These are phyloP conservation scores for Perizoma affinitatum DNA, from an alignment of 2,888 invertebrate species.

Conservation along the genomic window DNA sequence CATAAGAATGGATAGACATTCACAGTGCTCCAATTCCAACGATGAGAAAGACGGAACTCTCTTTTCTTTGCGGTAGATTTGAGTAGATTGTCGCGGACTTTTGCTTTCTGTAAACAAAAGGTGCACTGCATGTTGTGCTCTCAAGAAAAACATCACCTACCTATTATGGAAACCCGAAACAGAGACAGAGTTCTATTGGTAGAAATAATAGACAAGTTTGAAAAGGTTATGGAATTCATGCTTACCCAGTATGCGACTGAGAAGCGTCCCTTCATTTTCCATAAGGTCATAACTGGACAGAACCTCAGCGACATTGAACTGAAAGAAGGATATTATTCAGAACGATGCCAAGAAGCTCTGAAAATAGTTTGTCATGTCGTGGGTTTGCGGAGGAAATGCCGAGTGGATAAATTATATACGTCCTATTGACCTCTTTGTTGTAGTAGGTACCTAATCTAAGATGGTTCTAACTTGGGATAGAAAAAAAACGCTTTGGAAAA, in stretches of 20 bases:
- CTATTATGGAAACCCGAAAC: too few relatives aligned
- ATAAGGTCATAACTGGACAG: slow-evolving; percentile 35
- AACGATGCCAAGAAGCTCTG: too few relatives aligned
- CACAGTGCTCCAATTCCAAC: slow-evolving; percentile 81
- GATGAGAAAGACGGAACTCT: slow-evolving; percentile 74
- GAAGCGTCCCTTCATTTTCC: slow-evolving; percentile 37
- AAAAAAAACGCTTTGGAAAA: too few relatives aligned
- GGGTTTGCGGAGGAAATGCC: too few relatives aligned
- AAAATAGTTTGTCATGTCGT: too few relatives aligned
- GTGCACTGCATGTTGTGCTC: too few relatives aligned
- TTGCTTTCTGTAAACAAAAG: slow-evolving; percentile 31
- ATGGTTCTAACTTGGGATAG: too few relatives aligned
- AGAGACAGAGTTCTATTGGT: too few relatives aligned
- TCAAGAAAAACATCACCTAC: too few relatives aligned
- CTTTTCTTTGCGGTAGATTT: slow-evolving; percentile 41
- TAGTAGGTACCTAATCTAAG: too few relatives aligned
- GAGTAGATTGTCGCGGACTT: slow-evolving; percentile 25
- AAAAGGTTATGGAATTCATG: background rate
- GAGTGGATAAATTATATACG: too few relatives aligned
- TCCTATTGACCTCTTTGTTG: too few relatives aligned
- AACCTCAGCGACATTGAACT: slow-evolving; percentile 31
- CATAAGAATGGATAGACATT: slow-evolving; percentile 82
- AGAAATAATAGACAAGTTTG: background rate
- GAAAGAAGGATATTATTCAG: background rate
- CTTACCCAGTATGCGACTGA: slow-evolving; percentile 36